Conservation (phyloP, 2,113 vertebrate genomes). For the Oreochromis niloticus region DNA sequence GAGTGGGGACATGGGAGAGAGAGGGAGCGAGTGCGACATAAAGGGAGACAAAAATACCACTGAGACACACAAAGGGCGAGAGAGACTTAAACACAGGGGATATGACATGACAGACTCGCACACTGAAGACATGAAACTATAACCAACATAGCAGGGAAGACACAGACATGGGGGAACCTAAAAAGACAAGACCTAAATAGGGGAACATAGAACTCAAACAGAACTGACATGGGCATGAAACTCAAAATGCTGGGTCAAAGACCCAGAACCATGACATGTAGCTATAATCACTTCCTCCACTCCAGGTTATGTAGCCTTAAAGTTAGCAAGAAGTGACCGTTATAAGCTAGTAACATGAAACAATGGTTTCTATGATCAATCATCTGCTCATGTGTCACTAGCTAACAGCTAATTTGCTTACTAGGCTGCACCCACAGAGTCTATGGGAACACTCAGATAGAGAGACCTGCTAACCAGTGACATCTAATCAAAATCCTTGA, state of each 20-base stretch:
- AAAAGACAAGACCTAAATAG: background rate
- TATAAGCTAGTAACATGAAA: background rate
- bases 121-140: background rate
- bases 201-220: background rate
- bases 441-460: background rate
- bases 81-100: background rate
- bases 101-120: background rate
- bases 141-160: background rate
- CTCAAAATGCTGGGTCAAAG: background rate
- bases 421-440: background rate
- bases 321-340: background rate
- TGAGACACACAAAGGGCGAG: background rate
- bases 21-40: background rate
- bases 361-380: too few relatives aligned
- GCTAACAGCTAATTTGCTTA: background rate
- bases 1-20: too few relatives aligned
- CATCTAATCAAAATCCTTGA: background rate
- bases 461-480: background rate
- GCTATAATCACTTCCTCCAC: background rate
- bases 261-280: background rate
- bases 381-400: too few relatives aligned
- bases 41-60: background rate
- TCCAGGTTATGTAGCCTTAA: background rate
- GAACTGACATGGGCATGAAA: background rate
- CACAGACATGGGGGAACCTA: background rate